Evolutionary conservation across 2,888 invertebrate genomes (phyloP).

Genomic region (Lasioglossum oenotherae): DNA sequence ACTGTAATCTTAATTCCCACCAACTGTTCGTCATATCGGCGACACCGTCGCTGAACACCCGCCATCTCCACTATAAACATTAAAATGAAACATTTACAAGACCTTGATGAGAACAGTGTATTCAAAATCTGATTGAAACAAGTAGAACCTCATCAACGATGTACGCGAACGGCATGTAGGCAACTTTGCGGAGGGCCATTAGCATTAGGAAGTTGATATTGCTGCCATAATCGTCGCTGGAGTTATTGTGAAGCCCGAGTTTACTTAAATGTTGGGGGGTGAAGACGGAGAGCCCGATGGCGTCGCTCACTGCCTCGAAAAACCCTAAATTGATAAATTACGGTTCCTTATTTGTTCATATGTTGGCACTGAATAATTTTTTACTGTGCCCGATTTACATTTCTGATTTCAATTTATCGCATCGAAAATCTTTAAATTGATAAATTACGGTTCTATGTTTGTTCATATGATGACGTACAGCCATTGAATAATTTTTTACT

Average conservation of each 20-base stretch:
- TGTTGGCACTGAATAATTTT: background rate
- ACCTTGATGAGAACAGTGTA: background rate
- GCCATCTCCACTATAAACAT: conserved; percentile 90
- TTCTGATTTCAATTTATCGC: too few species aligned
- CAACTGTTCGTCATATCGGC: conserved; percentile 90
- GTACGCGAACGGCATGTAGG: conserved; percentile 92
- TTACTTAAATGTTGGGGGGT: conserved; percentile 91
- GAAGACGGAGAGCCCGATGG: conserved; percentile 90
- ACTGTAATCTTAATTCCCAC: conserved; percentile 91
- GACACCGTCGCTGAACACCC: conserved; percentile 90
- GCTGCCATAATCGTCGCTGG: conserved; percentile 88
- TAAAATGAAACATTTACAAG: conserved; percentile 14
- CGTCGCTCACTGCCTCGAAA: conserved; percentile 94
- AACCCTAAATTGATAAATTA: conserved; percentile 87
- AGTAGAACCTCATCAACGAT: conserved; percentile 90
- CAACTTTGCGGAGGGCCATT: conserved; percentile 92
- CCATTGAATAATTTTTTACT: background rate
- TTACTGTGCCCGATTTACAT: background rate
- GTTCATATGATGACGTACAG: background rate
- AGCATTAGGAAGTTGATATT: conserved; percentile 92
- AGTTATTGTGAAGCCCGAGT: conserved; percentile 89
- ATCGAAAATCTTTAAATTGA: too few species aligned
- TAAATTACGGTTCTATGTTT: conserved; percentile 12
- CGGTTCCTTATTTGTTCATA: conserved; percentile 1
- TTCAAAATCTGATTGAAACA: background rate